Evolutionary conservation across 1,140 invertebrate genomes (phyloP).

Genomic region (Mizuhopecten yessoensis): DNA sequence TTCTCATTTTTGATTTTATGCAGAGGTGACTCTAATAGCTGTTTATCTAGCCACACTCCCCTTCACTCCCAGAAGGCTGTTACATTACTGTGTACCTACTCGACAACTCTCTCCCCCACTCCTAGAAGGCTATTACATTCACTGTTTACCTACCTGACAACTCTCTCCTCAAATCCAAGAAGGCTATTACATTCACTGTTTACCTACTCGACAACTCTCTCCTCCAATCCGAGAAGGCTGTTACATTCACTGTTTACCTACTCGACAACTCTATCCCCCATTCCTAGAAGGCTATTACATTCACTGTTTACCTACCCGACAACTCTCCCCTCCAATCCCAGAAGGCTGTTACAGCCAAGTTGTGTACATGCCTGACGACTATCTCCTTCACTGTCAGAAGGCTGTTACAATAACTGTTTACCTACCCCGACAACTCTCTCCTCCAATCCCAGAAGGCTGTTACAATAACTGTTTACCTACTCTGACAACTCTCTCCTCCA

Average conservation of each 20-base stretch:
- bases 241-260: neutral
- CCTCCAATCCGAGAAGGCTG: neutral
- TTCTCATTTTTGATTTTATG: too few relatives aligned
- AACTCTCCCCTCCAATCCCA: slow-evolving; percentile 36
- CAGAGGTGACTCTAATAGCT: too few relatives aligned
- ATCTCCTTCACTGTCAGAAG: neutral
- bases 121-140: slow-evolving; percentile 41
- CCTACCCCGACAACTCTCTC: neutral
- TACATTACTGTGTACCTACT: too few relatives aligned
- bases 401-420: slow-evolving; percentile 47
- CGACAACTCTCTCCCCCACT: too few relatives aligned
- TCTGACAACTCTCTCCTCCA: neutral
- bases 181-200: too few relatives aligned
- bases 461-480: too few relatives aligned
- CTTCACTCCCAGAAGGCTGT: too few relatives aligned
- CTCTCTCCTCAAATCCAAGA: slow-evolving; percentile 29
- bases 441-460: slow-evolving; percentile 11
- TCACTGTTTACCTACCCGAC: slow-evolving; percentile 42
- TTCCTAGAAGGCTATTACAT: slow-evolving; percentile 30
- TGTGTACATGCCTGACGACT: too few relatives aligned
- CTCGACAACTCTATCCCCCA: neutral
- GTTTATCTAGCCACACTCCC: too few relatives aligned
- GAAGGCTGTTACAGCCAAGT: neutral
- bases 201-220: too few relatives aligned
- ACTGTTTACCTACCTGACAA: slow-evolving; percentile 32